phyloP scores from a whole-genome alignment of 2,888 invertebrate species.

The Malthinus seriepunctatus region DNA sequence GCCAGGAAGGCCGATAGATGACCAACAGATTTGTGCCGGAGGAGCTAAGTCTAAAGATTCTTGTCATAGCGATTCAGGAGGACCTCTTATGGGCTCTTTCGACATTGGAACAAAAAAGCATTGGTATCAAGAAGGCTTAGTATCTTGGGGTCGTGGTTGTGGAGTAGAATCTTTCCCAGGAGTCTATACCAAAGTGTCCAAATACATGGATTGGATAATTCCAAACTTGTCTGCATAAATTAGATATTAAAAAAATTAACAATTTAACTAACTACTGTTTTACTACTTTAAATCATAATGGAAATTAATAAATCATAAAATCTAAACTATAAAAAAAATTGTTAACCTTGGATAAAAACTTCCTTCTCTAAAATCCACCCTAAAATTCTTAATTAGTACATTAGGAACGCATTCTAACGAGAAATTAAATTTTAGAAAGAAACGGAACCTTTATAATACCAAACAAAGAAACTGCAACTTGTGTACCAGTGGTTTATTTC shows the following conservation, averaged over 20 bases:
- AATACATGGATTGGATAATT: conserved; percentile 75
- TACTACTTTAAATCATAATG: too few species aligned
- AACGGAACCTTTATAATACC: conserved; percentile 50
- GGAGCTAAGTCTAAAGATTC: conserved; percentile 61
- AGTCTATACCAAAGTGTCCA: conserved; percentile 72
- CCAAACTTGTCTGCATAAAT: conserved; percentile 45
- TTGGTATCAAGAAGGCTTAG: conserved; percentile 62
- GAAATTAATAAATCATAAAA: too few species aligned
- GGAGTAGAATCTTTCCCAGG: conserved; percentile 74
- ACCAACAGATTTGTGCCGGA: conserved; percentile 50
- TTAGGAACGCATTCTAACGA: too few species aligned
- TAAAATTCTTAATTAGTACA: too few species aligned
- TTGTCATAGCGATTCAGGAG: conserved; percentile 77
- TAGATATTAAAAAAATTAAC: background rate
- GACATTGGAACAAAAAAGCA: background rate
- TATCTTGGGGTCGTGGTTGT: conserved; percentile 84
- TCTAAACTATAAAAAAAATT: too few species aligned
- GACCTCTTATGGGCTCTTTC: conserved; percentile 59
- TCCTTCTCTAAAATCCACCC: too few species aligned
- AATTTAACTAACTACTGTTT: too few species aligned
- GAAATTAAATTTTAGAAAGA: background rate
- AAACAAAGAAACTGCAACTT: conserved; percentile 48
- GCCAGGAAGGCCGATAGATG: background rate
- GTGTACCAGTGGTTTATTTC: conserved; percentile 55
- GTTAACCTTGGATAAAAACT: too few species aligned